Conservation (phyloP, 2,888 invertebrate genomes). For the Sarcophaga rosellei region DNA sequence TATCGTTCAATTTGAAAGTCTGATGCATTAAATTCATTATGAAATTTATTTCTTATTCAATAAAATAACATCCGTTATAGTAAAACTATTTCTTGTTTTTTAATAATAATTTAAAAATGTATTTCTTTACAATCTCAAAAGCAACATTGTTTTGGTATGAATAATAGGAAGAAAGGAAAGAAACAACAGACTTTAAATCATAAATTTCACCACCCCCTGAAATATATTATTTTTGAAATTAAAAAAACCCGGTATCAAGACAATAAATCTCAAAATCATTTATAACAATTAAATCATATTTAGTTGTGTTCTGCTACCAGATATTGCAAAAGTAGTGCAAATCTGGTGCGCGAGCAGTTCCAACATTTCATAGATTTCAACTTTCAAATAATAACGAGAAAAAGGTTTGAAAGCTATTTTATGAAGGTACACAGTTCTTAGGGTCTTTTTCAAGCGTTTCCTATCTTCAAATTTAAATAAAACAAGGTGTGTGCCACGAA, state of each 20-base stretch:
- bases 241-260: background rate
- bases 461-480: too few relatives aligned
- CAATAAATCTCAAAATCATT: slow-evolving; percentile 16
- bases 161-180: background rate
- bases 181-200: too few relatives aligned
- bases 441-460: too few relatives aligned
- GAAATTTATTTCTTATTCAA: slow-evolving; percentile 36
- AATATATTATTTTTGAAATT: background rate
- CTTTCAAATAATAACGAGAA: too few relatives aligned
- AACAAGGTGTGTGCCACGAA: too few relatives aligned
- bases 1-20: slow-evolving; percentile 39
- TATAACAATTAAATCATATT: slow-evolving; percentile 40
- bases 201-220: background rate
- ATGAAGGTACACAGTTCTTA: too few relatives aligned
- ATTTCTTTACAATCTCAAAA: background rate
- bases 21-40: slow-evolving; percentile 23
- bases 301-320: slow-evolving; percentile 2
- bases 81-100: background rate
- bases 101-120: too few relatives aligned
- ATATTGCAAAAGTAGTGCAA: too few relatives aligned
- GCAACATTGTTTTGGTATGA: slow-evolving; percentile 11
- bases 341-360: rapidly evolving
- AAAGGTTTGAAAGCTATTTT: too few relatives aligned
- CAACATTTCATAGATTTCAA: too few relatives aligned
- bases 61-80: slow-evolving; percentile 35